Evolutionary conservation across 2,888 invertebrate genomes (phyloP), one percentile per base, ranked within the genome.

Genomic region (Scaptomyza tumidula): DNA sequence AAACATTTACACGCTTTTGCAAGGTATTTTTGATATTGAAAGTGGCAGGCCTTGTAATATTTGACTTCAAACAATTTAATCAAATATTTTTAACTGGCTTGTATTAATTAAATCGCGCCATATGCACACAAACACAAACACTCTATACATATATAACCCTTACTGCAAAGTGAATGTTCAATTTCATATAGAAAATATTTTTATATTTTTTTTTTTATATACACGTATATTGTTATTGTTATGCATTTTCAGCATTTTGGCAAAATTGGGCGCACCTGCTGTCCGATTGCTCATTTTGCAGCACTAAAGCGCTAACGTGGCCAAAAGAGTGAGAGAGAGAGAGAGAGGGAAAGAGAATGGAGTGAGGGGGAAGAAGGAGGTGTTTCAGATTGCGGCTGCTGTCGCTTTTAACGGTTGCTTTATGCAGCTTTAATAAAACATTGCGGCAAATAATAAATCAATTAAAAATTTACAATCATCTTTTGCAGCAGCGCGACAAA

Each of bases 1-100:
- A 65, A 55, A 56, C 69, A 24, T 24, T 60, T 24, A 54, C 29
- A 33, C 46, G 35, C 9, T 13, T 13, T 39, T 39, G 54, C 45
- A 37, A 55, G 29, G 39, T 67, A 72, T 65, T 65, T 63, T 44
- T 43, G 50, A n/a, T n/a, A 37, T 2, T 35, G 33, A 1, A 19
- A 1, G 19, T 19, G 19, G 19, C 19, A 19, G 19, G 24, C 45
- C 29, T 16, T 44, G 57, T 66, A 71, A 76, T 80, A 78, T 81
- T 78, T 79, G 68, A 31, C 70, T 67, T 72, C 24, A n/a, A 59
- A 65, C 71, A 73, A 73, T 78, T 75, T 78, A 71, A 80, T 78
- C 75, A 82, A 81, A 81, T 82, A 82, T 82, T 80, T 82, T 82
- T 72, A 72, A 74, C 66, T 60, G 61, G 59, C 45, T 77, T 80